Evolutionary conservation across 2,888 invertebrate species (phyloP), one percentile per base, ranked within the genome.

Genomic region (Folsomia candida): DNA sequence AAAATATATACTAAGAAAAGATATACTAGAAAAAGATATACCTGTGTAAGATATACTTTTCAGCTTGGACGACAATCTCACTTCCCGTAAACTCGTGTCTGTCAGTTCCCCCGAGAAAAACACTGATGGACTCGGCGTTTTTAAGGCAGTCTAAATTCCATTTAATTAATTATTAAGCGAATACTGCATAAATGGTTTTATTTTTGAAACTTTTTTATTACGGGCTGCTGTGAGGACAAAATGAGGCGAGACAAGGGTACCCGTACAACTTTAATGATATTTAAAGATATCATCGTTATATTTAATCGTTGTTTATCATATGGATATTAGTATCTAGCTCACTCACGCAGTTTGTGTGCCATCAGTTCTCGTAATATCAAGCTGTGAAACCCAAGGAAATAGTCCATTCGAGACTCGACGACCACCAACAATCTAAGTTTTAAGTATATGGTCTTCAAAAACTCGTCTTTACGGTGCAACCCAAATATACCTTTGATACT

Each of bases 351-450:
- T 80, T 51, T 76, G 75, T 20, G 74, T 74, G 9, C 78, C 79
- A 58, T 79, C 79, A 0, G 73, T 72, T 58, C 79, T 63, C 1
- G 77, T 78, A 24, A 80, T 80, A 62, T 80, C 80, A 51, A 80
- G 64, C 61, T 80, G 80, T 11, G 73, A 75, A 2, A 73, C 74
- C 78, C 79, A 79, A 3, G 80, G 80, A 51, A 79, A 79, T 9
- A 79, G 67, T 2, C 78, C 78, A 3, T 76, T 75, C 63, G 76
- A 72, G 14, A 75, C 74, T 14, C 68, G 59, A 18, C 74, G 65
- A 3, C 79, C 79, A 2, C 79, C 79, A 26, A 79, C 71, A 54
- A 79, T 79, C 76, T 79, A n/a, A n/a, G n/a, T n/a, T n/a, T n/a
- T n/a, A n/a, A n/a, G n/a, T 51, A n/a, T 51, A 11, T 20, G 24